Percentiles rank a stretch among this genome's conserved stretches.
Conservation (phyloP, 2,113 vertebrate genomes). For the Cottus gobio region DNA sequence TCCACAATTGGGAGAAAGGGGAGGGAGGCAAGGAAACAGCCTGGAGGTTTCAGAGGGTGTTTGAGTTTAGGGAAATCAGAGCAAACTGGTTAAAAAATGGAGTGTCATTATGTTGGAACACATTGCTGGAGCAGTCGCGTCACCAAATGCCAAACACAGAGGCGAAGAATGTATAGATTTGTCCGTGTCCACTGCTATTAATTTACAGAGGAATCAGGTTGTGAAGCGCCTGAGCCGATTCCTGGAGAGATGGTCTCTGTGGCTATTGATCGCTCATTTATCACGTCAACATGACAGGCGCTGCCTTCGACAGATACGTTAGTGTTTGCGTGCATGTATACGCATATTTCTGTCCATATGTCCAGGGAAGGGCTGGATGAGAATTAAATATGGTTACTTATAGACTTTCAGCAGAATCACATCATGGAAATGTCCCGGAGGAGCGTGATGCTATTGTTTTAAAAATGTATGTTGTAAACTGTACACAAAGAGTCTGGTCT, state of each 20-base stretch:
- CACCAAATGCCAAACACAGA: conserved; percentile 8
- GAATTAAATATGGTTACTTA: not conserved
- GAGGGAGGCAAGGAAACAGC: conserved; percentile 10
- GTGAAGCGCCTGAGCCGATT: not conserved
- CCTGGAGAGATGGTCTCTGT: conserved; percentile 2
- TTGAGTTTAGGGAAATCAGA: conserved; percentile 31
- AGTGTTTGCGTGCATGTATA: not conserved
- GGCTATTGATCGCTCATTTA: conserved; percentile 35
- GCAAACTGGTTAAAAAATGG: conserved; percentile 27
- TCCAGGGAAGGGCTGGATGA: not conserved
- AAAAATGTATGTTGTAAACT: not conserved
- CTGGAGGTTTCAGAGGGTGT: conserved; percentile 25
- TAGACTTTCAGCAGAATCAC: not conserved
- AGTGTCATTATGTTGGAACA: conserved; percentile 42
- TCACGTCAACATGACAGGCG: conserved; percentile 21
- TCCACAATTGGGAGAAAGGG: conserved; percentile 4
- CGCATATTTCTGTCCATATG: not conserved
- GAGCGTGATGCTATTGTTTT: not conserved
- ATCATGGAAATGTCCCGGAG: not conserved
- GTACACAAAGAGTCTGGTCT: no score
- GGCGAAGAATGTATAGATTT: conserved; percentile 31
- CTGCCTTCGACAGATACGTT: conserved; percentile 9
- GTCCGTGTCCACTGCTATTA: conserved; percentile 18
- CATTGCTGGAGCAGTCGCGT: conserved; percentile 1
- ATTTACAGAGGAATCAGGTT: conserved; percentile 51